A percentile compares a stretch with the other conserved stretches of the same genome.
phyloP scores from a whole-genome alignment of 2,113 vertebrate genomes.

The Malurus elegans region DNA sequence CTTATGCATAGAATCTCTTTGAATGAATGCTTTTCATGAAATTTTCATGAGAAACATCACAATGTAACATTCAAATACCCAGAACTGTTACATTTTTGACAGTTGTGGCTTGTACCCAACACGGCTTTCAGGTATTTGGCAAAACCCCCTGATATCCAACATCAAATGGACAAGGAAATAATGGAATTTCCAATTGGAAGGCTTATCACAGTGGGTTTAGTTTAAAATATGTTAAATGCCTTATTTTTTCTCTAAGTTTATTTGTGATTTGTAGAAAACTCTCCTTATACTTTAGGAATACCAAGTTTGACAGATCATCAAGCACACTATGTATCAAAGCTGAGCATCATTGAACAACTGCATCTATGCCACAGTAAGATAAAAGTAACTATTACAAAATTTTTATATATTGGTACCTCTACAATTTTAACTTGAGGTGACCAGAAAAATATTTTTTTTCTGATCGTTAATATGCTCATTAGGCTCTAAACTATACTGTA shows the following conservation, averaged over 20 bases:
- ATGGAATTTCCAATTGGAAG: slow-evolving; percentile 70
- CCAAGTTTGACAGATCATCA: slow-evolving; percentile 49
- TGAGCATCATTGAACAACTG: neutral
- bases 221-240: slow-evolving; percentile 55
- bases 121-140: slow-evolving; percentile 85
- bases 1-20: slow-evolving; percentile 56
- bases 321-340: neutral
- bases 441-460: slow-evolving; percentile 62
- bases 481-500: slow-evolving; percentile 47
- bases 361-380: neutral
- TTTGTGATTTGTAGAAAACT: slow-evolving; percentile 57
- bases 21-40: slow-evolving; percentile 72
- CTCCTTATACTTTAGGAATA: slow-evolving; percentile 17
- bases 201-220: slow-evolving; percentile 60
- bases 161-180: slow-evolving; percentile 66
- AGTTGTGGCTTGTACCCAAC: slow-evolving; percentile 79
- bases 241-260: slow-evolving; percentile 38
- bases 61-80: slow-evolving; percentile 69
- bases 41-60: slow-evolving; percentile 78
- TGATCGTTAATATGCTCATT: slow-evolving; percentile 59
- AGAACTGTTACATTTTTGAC: slow-evolving; percentile 66
- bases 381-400: slow-evolving; percentile 11
- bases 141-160: slow-evolving; percentile 72
- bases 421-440: slow-evolving; percentile 22
- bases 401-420: neutral